A percentile compares a stretch with the other conserved stretches of the same genome.
These are phyloP conservation scores for Yponomeuta plumbellus DNA, from an alignment of 2,888 invertebrate species.

Conservation along the genomic window DNA sequence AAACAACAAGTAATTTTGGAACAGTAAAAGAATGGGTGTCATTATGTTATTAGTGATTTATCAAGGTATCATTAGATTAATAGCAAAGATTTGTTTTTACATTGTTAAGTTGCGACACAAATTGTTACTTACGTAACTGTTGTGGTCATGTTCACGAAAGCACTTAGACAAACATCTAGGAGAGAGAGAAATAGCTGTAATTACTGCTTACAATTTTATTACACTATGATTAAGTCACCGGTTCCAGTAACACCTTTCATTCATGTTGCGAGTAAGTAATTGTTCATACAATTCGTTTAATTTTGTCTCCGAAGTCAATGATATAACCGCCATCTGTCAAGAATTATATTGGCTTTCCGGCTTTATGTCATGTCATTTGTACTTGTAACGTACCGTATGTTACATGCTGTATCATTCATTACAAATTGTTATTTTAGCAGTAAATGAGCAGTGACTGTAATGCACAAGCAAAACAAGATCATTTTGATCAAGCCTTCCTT, in stretches of 20 bases:
- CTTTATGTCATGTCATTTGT: background rate
- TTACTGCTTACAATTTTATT: background rate
- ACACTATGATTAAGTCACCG: background rate
- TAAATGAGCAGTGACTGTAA: too few relatives aligned
- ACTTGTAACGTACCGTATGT: background rate
- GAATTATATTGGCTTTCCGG: background rate
- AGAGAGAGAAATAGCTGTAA: background rate
- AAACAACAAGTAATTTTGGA: background rate
- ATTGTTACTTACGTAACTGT: background rate
- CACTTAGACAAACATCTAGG: background rate
- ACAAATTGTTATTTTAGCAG: background rate
- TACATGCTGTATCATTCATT: background rate
- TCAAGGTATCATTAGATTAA: slow-evolving; percentile 9
- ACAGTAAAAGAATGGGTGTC: background rate
- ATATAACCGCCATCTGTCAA: background rate
- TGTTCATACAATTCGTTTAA: background rate
- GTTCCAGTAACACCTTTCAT: background rate
- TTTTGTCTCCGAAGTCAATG: background rate
- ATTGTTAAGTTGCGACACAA: background rate
- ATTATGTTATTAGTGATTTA: slow-evolving; percentile 11
- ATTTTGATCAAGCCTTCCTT: too few relatives aligned
- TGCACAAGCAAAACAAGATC: too few relatives aligned
- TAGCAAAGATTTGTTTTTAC: slow-evolving; percentile 1
- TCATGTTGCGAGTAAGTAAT: background rate
- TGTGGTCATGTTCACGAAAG: background rate